A percentile compares a stretch with the other conserved stretches of the same genome.
phyloP scores from a whole-genome alignment of 2,888 invertebrate species.

The Tenodera sinensis region DNA sequence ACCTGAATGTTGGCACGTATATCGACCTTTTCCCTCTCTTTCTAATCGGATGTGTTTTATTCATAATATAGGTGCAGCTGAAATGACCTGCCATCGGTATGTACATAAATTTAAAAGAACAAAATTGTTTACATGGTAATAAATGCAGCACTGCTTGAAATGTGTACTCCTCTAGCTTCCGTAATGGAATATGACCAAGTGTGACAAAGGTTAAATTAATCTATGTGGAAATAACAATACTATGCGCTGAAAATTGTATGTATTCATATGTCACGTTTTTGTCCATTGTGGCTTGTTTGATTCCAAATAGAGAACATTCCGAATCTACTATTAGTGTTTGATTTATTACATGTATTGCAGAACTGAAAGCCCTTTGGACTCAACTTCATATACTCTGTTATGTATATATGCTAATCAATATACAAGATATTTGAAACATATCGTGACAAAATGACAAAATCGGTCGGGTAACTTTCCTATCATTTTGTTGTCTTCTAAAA shows the following conservation, averaged over 20 bases:
- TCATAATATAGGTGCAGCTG: background rate
- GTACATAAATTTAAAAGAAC: background rate
- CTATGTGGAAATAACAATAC: background rate
- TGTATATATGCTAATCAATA: too few species aligned
- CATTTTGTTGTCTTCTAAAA: too few species aligned
- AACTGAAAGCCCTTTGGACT: background rate
- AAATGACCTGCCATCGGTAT: background rate
- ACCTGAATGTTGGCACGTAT: too few species aligned
- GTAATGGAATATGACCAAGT: background rate
- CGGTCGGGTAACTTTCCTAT: too few species aligned
- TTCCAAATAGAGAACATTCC: background rate
- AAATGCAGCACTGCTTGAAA: background rate
- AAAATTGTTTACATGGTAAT: background rate
- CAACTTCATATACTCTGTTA: background rate
- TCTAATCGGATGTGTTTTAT: background rate
- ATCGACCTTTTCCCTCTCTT: background rate
- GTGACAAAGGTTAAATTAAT: background rate
- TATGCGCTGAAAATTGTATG: background rate
- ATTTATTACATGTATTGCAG: background rate
- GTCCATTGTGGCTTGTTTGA: background rate
- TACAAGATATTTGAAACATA: too few species aligned
- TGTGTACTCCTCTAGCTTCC: background rate
- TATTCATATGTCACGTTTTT: background rate
- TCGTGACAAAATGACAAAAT: too few species aligned
- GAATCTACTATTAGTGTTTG: background rate